Percentiles rank a stretch among this genome's conserved stretches.
Conservation (phyloP, 1,140 invertebrate genomes). For the Panonychus citri region DNA sequence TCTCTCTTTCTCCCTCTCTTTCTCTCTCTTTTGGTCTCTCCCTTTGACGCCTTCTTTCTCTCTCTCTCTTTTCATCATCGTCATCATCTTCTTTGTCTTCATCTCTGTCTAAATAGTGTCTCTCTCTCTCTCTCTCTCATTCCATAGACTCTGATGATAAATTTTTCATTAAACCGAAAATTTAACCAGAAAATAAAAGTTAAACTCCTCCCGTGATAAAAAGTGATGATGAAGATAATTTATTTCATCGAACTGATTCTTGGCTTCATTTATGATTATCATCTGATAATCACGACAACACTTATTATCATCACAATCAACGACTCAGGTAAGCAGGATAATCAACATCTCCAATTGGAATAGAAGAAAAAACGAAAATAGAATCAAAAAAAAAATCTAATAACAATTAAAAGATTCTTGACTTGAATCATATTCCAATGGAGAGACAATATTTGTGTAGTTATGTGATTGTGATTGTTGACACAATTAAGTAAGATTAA, state of each 20-base stretch:
- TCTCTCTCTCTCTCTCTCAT: not conserved
- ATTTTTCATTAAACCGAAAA: not conserved
- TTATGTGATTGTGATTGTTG: not conserved
- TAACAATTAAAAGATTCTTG: not conserved
- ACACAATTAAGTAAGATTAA: no score
- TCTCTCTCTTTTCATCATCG: no score
- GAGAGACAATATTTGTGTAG: not conserved
- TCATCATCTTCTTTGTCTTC: no score
- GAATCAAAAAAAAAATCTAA: no score
- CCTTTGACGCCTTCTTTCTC: no score
- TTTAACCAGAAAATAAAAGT: not conserved
- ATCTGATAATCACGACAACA: not conserved
- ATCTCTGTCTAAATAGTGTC: not conserved
- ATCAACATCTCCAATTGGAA: not conserved
- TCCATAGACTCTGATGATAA: not conserved
- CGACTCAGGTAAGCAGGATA: no score
- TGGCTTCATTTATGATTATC: not conserved
- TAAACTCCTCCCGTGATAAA: not conserved
- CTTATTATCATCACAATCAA: no score
- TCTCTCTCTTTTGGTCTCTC: no score
- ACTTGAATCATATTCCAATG: not conserved
- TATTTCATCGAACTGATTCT: not conserved
- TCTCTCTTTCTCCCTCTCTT: no score
- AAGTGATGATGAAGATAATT: not conserved
- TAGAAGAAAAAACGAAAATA: not conserved